Base-by-base conservation (phyloP, 2,797 vertebrate genomes). In the Vultur gryphus region DNA sequence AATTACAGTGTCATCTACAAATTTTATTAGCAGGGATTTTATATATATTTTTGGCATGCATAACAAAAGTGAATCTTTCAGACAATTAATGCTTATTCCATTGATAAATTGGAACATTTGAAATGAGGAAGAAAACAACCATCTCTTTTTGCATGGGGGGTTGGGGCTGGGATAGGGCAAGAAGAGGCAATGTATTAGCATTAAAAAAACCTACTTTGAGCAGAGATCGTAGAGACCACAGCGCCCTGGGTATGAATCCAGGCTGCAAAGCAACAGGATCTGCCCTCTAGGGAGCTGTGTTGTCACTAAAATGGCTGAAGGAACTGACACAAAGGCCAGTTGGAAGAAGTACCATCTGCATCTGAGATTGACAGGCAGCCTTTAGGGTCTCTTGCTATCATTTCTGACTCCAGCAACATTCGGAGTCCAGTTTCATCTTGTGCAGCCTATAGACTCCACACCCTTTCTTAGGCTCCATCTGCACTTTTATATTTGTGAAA, bases 291-390 rank as follows among this genome's bases (percentile, higher is more conserved):
- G 97, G 96, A 97, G 26, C 78, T 0, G 11, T 80, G 96, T 97
- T 97, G 96, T 96, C 96, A 95, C 93, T 95, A 96, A 96, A 97
- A 89, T 93, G 93, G 95, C 87, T 97, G 95, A 97, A 97, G 96
- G 92, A 95, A 93, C 93, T 97, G 97, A 97, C 97, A 97, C 79
- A 67, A 89, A 94, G 93, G 95, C 96, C 97, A 95, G 89, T 96
- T 97, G 97, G 92, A 96, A 85, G 87, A 96, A 97, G 94, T 87
- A 86, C 95, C 95, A 97, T 97, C 96, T 97, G 96, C 95, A 93
- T 95, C 90, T 26, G 66, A 95, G 96, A 97, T 93, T 97, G 97
- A 97, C 97, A 95, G 96, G 96, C 92, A 97, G 96, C 95, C 96
- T 97, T 96, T 90, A 87, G 97, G 96, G 93, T 97, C 91, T 93